Conservation (phyloP, 2,888 invertebrate genomes). For the Platynereis dumerilii region DNA sequence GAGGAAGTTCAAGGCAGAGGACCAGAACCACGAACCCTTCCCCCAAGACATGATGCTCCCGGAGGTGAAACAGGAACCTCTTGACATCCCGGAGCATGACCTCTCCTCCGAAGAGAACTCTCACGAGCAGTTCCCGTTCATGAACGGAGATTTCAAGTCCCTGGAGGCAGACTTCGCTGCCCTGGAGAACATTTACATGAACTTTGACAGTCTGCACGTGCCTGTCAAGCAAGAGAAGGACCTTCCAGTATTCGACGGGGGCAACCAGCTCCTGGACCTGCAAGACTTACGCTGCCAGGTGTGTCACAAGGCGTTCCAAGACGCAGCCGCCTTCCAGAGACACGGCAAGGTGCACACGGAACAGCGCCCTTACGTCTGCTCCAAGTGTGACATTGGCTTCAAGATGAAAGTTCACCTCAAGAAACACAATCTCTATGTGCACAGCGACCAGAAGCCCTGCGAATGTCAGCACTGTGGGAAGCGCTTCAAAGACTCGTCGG, state of each 20-base stretch:
- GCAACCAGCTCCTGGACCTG: neutral
- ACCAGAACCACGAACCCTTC: neutral
- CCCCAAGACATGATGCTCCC: neutral
- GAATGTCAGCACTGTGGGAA: constrained; percentile 41
- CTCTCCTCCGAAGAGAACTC: neutral
- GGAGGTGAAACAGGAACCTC: neutral
- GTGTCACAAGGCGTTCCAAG: constrained; percentile 37
- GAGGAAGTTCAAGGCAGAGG: constrained; percentile 16
- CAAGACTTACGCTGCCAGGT: constrained; percentile 27
- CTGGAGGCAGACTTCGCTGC: neutral
- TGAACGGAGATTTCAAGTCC: neutral
- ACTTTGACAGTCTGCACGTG: neutral
- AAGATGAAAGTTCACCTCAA: constrained; percentile 43
- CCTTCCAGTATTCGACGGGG: neutral
- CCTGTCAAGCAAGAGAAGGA: constrained; percentile 6
- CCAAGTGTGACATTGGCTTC: constrained; percentile 36
- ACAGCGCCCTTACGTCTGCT: constrained; percentile 37
- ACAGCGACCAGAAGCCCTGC: constrained; percentile 40
- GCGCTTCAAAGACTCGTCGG: constrained; percentile 40
- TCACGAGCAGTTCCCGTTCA: neutral
- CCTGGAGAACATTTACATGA: neutral
- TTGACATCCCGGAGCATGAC: neutral
- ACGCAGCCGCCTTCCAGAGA: constrained; percentile 32
- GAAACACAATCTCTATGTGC: constrained; percentile 43
- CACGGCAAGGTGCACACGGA: constrained; percentile 36